These are phyloP conservation scores for Australoheros scitulus DNA, from an alignment of 2,113 vertebrate genomes.

Conservation along the genomic window DNA sequence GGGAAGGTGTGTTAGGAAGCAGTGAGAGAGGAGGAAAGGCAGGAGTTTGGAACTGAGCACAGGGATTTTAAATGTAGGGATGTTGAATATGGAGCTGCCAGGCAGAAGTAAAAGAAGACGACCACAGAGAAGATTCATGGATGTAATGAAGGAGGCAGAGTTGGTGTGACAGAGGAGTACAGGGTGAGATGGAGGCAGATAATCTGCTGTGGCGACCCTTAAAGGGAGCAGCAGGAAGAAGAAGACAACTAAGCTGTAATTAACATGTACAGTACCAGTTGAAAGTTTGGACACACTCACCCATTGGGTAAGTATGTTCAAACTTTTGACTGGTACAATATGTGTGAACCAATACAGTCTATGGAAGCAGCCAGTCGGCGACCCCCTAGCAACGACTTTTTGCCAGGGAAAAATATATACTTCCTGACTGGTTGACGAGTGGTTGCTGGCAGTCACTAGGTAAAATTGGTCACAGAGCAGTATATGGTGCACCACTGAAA, in stretches of 20 bases:
- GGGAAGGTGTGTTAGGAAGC: neutral
- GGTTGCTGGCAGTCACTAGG: no score
- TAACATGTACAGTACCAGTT: neutral
- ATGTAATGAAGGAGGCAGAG: neutral
- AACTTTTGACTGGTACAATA: neutral
- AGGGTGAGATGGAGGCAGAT: neutral
- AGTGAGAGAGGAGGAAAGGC: neutral
- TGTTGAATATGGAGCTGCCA: neutral
- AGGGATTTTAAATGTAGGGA: neutral
- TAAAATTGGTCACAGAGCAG: no score
- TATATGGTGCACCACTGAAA: no score
- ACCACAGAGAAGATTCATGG: no score
- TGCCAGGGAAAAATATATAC: no score
- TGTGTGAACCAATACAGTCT: neutral
- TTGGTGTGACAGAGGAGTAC: neutral
- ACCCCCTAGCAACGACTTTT: neutral
- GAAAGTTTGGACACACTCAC: no score
- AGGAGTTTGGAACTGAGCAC: neutral
- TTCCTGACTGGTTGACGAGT: no score
- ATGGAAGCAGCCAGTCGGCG: neutral
- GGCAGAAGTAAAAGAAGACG: neutral
- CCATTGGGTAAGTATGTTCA: no score
- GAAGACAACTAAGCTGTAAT: neutral
- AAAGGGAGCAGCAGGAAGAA: rapidly evolving
- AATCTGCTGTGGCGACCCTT: neutral